Evolutionary conservation across 2,113 vertebrate genomes (phyloP).

Genomic region (Pterocles gutturalis): DNA sequence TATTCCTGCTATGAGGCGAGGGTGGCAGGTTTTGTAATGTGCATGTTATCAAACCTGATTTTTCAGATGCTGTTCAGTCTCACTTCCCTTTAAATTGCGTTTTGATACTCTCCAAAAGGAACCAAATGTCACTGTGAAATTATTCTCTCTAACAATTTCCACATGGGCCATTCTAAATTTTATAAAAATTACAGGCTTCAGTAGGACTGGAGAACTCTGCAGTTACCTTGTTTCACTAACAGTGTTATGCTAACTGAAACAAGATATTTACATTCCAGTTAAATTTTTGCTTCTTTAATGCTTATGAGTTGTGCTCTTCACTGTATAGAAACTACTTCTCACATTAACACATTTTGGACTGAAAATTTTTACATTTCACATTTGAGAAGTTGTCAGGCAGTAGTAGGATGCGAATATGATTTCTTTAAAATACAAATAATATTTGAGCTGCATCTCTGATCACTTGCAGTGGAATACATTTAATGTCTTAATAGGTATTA

Average conservation of each 20-base stretch:
- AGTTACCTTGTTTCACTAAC: not conserved
- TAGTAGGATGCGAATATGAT: not conserved
- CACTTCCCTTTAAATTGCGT: not conserved
- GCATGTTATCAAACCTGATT: not conserved
- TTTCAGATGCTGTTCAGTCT: not conserved
- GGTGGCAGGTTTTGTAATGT: not conserved
- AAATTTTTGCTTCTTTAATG: not conserved
- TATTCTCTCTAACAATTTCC: not conserved
- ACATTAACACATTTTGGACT: not conserved
- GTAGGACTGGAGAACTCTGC: not conserved
- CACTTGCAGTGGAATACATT: not conserved
- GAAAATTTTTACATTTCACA: not conserved
- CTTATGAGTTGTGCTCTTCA: not conserved
- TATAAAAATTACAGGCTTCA: not conserved
- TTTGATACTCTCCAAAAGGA: not conserved
- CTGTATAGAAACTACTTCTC: not conserved
- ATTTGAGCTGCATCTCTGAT: not conserved
- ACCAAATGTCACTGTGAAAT: not conserved
- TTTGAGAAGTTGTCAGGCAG: not conserved
- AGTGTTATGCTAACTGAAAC: not conserved
- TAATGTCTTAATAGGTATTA: not conserved
- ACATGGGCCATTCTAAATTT: not conserved
- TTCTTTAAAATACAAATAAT: not conserved
- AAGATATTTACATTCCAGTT: not conserved
- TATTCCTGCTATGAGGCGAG: not conserved